Base-by-base conservation (phyloP, 2,113 vertebrate genomes). In the Bettongia penicillata region DNA sequence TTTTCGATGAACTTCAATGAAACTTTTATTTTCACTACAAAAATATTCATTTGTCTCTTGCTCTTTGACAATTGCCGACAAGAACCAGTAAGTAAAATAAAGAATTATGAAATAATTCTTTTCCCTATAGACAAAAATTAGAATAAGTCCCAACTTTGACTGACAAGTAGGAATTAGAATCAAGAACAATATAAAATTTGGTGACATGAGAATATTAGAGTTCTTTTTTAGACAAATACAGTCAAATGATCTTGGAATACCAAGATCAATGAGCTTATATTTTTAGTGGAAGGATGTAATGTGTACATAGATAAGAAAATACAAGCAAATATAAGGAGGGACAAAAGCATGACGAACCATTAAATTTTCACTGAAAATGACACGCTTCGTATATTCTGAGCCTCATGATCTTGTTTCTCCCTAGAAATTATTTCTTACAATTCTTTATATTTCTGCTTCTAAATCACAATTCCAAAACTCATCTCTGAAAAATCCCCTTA, bases 31-130 rank as follows among this genome's bases (percentile, higher is more conserved):
- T 91, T 28, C 28, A n/a, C 93, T 92, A 84, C 47, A 92, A 53
- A 26, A 51, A 93, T 97, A 95, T 47, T 10, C 0, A 7, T 91
- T 94, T 97, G 95, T 53, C 26, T 96, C 95, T 95, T 93, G 68
- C 51, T 92, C 89, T 95, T 89, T 91, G n/a, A 97, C 14, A 97
- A 49, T 31, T 68, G 91, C 8, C 96, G 51, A 94, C 61, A 97
- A 95, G 93, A 95, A 96, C 12, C 43, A 96, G 14, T 55, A 94
- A 25, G 7, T 91, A 68, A 90, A 92, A 48, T 92, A 24, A 22
- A 93, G 93, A 91, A 4, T 93, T 97, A 96, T 93, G 94, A 97
- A 95, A 92, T 95, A 97, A 97, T 94, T 77, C 37, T 43, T 57
- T 52, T 97, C 49, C 92, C 8, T 37, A 3, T 91, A 91, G 92